These are phyloP conservation scores for Drosophila pseudoananassae DNA, from an alignment of 1,140 invertebrate genomes.

Conservation along the genomic window DNA sequence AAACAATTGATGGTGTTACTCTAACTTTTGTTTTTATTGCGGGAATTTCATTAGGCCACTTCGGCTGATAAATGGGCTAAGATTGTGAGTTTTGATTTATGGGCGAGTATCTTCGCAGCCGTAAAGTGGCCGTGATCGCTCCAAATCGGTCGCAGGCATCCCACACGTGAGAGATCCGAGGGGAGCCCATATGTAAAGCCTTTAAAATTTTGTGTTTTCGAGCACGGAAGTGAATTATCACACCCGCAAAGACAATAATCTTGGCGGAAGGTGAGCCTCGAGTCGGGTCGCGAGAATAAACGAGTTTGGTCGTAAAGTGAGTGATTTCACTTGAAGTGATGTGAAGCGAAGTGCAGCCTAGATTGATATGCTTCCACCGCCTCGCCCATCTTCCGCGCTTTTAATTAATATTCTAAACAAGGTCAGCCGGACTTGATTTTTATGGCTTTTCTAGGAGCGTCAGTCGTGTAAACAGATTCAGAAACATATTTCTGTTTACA, in stretches of 20 bases:
- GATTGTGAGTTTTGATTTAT: slow-evolving; percentile 50
- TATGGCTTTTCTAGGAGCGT: slow-evolving; percentile 26
- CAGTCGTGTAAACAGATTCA: slow-evolving; percentile 2
- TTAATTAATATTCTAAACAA: slow-evolving; percentile 46
- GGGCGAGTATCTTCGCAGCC: slow-evolving; percentile 10
- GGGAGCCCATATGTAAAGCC: slow-evolving; percentile 13
- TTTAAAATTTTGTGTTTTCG: slow-evolving; percentile 18
- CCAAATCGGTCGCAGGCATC: slow-evolving; percentile 39
- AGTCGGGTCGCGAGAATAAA: slow-evolving; percentile 30
- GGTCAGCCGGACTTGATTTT: slow-evolving; percentile 23
- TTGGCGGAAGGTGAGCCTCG: slow-evolving; percentile 63
- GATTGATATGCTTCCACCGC: slow-evolving; percentile 40
- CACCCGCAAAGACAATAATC: slow-evolving; percentile 70
- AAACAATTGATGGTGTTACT: slow-evolving; percentile 28
- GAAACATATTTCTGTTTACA: background rate
- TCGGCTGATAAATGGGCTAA: slow-evolving; percentile 43
- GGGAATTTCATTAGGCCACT: slow-evolving; percentile 26
- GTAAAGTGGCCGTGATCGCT: slow-evolving; percentile 56
- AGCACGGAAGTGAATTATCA: slow-evolving; percentile 46
- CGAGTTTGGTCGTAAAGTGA: slow-evolving; percentile 57
- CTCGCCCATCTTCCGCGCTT: slow-evolving; percentile 39
- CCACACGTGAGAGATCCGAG: slow-evolving; percentile 1
- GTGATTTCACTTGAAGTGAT: slow-evolving; percentile 43
- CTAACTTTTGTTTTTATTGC: background rate
- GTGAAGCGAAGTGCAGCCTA: slow-evolving; percentile 33